Evolutionary conservation across 2,888 invertebrate genomes (phyloP), one percentile per base, ranked within the genome.

Genomic region (Platycheirus rosarum): DNA sequence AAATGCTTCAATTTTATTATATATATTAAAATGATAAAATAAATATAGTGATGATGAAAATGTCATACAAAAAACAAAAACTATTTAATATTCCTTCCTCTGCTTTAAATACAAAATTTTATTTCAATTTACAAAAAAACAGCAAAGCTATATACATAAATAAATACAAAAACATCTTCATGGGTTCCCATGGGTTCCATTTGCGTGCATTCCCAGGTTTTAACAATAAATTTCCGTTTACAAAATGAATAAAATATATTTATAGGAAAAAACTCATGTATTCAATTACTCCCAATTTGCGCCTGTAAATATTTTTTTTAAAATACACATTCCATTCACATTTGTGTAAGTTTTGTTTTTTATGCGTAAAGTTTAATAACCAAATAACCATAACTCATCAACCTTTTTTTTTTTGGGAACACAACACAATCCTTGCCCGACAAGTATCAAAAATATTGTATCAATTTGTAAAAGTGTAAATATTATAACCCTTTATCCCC

Each of bases 281-380:
- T 73, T 78, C 78, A 73, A 78, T 78, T 78, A 78, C 62, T 73
- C 48, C 40, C 51, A 73, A 73, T 73, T 78, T 78, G 53, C 48
- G 62, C 29, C 66, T 78, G 53, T 66, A 69, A 62, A 69, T 68
- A 75, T 53, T 68, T 75, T 62, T n/a, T 32, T 32, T 1, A 32
- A 32, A 32, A 32, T 7, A 32, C 5, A 26, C n/a, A 13, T 11
- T 7, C 44, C 9, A 18, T 16, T 9, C 42, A 44, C 16, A 18
- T 42, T n/a, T n/a, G n/a, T 11, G 3, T 35, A 35, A 35, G 71
- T 16, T 23, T 49, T 55, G 6, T 42, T 44, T 44, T 8, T n/a
- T 20, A 7, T 8, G 14, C 20, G 42, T 40, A 23, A 9, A 29
- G 57, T 32, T 32, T 5, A 7, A 32, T 29, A 60, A 42, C 29